These are phyloP conservation scores for Cheilosia grossa DNA, from an alignment of 2,888 invertebrate species.

Conservation along the genomic window DNA sequence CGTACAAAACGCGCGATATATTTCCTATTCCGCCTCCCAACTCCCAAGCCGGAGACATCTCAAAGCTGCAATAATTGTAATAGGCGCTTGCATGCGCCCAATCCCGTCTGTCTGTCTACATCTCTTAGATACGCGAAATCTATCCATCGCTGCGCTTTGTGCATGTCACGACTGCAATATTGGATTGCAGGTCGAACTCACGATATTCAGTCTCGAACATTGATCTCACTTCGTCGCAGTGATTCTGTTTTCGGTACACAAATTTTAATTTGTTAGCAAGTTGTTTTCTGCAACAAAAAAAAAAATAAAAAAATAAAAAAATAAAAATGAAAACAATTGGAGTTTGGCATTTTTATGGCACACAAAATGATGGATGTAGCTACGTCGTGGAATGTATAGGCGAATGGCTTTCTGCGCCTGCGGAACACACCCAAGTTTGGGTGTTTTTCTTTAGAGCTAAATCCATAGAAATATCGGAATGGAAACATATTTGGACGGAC, in stretches of 20 bases:
- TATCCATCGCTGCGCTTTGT: slow-evolving; percentile 63
- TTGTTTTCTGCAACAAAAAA: too few relatives aligned
- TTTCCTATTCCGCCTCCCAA: slow-evolving; percentile 56
- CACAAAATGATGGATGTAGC: slow-evolving; percentile 59
- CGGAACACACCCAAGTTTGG: slow-evolving; percentile 61
- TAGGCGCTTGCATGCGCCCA: slow-evolving; percentile 24
- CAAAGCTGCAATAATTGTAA: slow-evolving; percentile 37
- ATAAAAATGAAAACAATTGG: slow-evolving; percentile 52
- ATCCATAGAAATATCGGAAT: slow-evolving; percentile 22
- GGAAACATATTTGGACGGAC: slow-evolving; percentile 41
- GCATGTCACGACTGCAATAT: slow-evolving; percentile 62
- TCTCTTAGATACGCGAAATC: slow-evolving; percentile 42
- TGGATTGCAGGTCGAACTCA: slow-evolving; percentile 53
- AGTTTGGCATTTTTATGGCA: slow-evolving; percentile 63
- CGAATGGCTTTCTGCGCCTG: slow-evolving; percentile 22
- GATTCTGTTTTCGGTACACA: neutral
- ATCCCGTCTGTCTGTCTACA: slow-evolving; percentile 25
- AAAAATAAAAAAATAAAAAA: neutral
- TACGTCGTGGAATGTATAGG: neutral
- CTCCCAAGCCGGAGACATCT: slow-evolving; percentile 31
- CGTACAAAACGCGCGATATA: slow-evolving; percentile 7
- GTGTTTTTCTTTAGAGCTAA: slow-evolving; percentile 8
- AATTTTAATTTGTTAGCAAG: slow-evolving; percentile 46
- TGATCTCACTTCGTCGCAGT: slow-evolving; percentile 19
- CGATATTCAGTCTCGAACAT: slow-evolving; percentile 47